Percentiles rank a stretch among this genome's conserved stretches.
phyloP scores from a whole-genome alignment of 2,888 invertebrate genomes.

The Lacanobia wlatinum region DNA sequence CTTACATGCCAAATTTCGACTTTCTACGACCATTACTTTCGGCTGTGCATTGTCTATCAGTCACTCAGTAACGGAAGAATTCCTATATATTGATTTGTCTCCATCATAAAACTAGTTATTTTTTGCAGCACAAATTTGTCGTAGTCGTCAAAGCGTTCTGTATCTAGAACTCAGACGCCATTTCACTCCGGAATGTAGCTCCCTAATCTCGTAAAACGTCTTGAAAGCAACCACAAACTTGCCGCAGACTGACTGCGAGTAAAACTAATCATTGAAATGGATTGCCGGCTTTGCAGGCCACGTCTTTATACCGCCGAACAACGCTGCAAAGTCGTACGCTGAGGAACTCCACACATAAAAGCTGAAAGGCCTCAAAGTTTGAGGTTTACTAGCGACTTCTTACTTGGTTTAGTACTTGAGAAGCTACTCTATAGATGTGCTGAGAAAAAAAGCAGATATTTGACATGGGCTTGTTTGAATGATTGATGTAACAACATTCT shows the following conservation, averaged over 20 bases:
- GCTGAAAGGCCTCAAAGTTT: neutral
- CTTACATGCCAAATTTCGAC: no score
- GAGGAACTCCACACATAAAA: slow-evolving; percentile 1
- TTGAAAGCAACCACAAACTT: slow-evolving; percentile 41
- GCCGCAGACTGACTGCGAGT: neutral
- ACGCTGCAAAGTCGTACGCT: neutral
- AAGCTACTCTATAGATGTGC: neutral
- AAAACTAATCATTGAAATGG: slow-evolving; percentile 40
- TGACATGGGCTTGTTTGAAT: no score
- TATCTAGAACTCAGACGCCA: neutral
- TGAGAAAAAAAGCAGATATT: no score
- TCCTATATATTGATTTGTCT: no score
- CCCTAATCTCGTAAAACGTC: slow-evolving; percentile 20
- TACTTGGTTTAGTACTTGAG: neutral
- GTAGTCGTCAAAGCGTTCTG: neutral
- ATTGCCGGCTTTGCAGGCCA: neutral
- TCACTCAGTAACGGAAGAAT: no score
- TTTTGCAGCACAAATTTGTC: neutral
- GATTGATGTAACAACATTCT: no score
- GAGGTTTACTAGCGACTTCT: neutral
- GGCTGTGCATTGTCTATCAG: no score
- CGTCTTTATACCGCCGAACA: neutral
- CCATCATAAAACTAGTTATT: no score
- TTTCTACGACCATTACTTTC: no score
- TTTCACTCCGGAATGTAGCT: neutral